phyloP scores from a whole-genome alignment of 2,797 vertebrate species.

The Melanotaenia pygmaea region DNA sequence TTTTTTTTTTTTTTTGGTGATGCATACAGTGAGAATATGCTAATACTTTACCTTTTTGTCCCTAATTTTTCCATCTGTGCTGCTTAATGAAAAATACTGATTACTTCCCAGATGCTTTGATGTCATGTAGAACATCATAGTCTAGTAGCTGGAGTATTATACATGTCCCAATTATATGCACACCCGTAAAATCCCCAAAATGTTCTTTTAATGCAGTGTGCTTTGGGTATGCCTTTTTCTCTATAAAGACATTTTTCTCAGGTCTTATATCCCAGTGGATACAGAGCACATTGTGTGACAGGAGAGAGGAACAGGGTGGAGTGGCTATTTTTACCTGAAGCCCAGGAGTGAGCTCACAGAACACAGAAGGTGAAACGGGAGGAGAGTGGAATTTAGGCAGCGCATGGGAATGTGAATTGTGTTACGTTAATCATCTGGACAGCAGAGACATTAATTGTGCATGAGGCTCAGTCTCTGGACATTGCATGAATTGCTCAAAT shows the following conservation, averaged over 20 bases:
- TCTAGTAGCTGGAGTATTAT: neutral
- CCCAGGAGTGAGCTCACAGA: constrained; percentile 69
- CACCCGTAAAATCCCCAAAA: constrained; percentile 1
- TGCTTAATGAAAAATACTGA: constrained; percentile 1
- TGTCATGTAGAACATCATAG: neutral
- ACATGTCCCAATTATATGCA: constrained; percentile 3
- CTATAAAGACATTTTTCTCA: constrained; percentile 43
- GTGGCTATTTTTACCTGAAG: constrained; percentile 80
- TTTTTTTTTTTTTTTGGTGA: neutral
- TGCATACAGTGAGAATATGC: neutral
- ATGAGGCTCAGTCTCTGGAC: constrained; percentile 80
- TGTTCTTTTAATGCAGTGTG: constrained; percentile 2
- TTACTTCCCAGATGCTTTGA: neutral
- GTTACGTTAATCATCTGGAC: constrained; percentile 84
- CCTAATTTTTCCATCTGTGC: neutral
- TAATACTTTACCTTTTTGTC: neutral
- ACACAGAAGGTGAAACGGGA: constrained; percentile 74
- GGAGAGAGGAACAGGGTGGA: constrained; percentile 65
- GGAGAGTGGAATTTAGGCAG: constrained; percentile 74
- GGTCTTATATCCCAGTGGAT: constrained; percentile 56
- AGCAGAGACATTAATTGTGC: constrained; percentile 83
- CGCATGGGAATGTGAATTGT: constrained; percentile 75
- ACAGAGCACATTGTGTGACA: constrained; percentile 53
- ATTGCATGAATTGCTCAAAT: constrained; percentile 65
- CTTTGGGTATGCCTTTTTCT: constrained; percentile 40